Evolutionary conservation across 64 coral and sea anemone species (phyloP), one percentile per base, ranked within the genome.

Genomic region (Stichodactyla mertensii): DNA sequence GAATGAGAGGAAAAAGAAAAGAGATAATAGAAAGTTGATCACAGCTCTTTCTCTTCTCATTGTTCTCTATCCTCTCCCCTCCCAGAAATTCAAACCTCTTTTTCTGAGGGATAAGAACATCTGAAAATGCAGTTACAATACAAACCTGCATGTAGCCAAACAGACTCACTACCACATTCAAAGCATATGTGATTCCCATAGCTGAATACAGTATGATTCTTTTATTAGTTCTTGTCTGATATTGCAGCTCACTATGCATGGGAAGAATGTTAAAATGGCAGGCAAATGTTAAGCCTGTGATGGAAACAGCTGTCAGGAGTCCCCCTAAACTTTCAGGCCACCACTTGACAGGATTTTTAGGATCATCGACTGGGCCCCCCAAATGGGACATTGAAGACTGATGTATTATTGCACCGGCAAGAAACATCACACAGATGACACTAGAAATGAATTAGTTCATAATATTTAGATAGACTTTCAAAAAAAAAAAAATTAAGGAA

Each of bases 221-320:
- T 55, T 97, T 97, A 61, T 97, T 97, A 6, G 80, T 36, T 31
- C 94, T 86, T 16, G 94, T 97, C 31, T 97, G 94, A 86, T 93
- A 93, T 22, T 82, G 91, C 15, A 97, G 85, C 57, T 97, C 94
- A 8, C 91, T 87, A 54, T 97, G 94, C 88, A 97, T 93, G 1
- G 94, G 94, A 28, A 97, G 70, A 54, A 97, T 97, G 88, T 97
- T 97, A 61, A 97, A 97, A 83, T 97, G 94, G 78, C 94, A 97
- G 16, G 91, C 88, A 51, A 97, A 97, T 18, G 92, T 89, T 19
- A 97, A 87, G 15, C 88, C 91, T 67, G 85, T 85, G 5, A 97
- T 90, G n/a, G 94, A 61, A 10, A 93, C 55, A 27, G 91, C 66
- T 14, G 94, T 97, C 1, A 97, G 88, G 9, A 97, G 54, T 51